A percentile compares a stretch with the other conserved stretches of the same genome.
phyloP scores from a whole-genome alignment of 2,797 vertebrate species.

The Pseudotriccus pelzelni region DNA sequence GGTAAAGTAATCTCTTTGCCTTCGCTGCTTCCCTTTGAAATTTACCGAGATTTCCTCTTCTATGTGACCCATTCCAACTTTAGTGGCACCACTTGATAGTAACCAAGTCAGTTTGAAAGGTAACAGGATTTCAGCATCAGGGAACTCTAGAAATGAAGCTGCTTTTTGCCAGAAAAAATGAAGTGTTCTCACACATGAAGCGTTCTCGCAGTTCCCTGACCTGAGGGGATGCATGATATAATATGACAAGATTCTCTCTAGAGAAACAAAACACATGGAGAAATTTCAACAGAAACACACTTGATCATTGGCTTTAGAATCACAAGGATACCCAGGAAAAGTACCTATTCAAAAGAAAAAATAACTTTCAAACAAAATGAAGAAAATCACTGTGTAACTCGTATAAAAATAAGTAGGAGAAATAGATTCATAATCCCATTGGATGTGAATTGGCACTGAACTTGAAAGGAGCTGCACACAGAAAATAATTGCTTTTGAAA shows the following conservation, averaged over 20 bases:
- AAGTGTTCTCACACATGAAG: not conserved
- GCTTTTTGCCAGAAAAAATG: constrained; percentile 19
- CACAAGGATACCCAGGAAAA: not conserved
- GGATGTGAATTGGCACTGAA: not conserved
- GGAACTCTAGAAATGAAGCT: not conserved
- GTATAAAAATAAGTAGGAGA: not conserved
- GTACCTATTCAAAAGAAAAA: not conserved
- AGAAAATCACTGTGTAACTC: not conserved
- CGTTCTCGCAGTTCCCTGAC: not conserved
- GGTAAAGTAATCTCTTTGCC: not conserved
- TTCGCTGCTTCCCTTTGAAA: not conserved
- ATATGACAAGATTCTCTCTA: not conserved
- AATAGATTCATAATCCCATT: not conserved
- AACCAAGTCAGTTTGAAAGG: not conserved
- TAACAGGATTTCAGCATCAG: not conserved
- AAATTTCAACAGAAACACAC: not conserved
- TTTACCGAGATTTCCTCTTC: not conserved
- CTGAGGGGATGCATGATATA: not conserved
- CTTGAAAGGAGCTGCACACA: not conserved
- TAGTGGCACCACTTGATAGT: not conserved
- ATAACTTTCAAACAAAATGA: not conserved
- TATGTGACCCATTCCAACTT: not conserved
- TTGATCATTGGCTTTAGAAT: not conserved
- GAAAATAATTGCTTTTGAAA: not conserved
- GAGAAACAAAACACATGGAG: not conserved